These are phyloP conservation scores for Poecilus cupreus DNA, from an alignment of 2,888 invertebrate species.

Conservation along the genomic window DNA sequence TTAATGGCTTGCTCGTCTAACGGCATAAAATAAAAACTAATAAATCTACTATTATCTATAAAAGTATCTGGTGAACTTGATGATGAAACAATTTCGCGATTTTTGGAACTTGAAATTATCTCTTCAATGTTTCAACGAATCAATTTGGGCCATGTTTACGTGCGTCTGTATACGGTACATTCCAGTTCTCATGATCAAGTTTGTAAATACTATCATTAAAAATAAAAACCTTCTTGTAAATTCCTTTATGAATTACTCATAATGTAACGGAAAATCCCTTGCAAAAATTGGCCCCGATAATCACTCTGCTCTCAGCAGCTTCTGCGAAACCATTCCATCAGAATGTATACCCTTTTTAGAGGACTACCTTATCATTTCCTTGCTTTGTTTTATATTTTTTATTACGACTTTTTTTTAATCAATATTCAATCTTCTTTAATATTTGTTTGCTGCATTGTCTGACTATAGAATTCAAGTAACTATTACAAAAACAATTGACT, in stretches of 20 bases:
- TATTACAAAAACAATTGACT: no score
- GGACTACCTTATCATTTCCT: no score
- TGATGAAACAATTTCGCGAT: background rate
- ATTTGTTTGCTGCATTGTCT: no score
- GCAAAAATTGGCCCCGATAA: conserved; percentile 30
- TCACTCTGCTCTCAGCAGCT: background rate
- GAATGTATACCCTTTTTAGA: background rate
- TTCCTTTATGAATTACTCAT: conserved; percentile 28
- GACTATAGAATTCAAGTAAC: no score
- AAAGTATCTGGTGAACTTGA: background rate
- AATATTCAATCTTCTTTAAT: no score
- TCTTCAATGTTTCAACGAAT: conserved; percentile 4
- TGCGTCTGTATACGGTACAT: conserved; percentile 20
- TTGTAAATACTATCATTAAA: conserved; percentile 23
- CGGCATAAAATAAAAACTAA: conserved; percentile 38
- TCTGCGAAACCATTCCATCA: background rate
- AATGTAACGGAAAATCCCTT: conserved; percentile 43
- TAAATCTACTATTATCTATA: background rate
- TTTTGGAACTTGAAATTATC: conserved; percentile 14
- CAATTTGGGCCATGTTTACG: conserved; percentile 25
- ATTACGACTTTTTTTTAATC: no score
- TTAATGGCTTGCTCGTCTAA: conserved; percentile 3
- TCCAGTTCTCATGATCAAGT: background rate
- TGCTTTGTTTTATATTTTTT: no score
- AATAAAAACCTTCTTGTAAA: background rate